Conservation (phyloP, 2,797 vertebrate genomes). For the Clamator glandarius region DNA sequence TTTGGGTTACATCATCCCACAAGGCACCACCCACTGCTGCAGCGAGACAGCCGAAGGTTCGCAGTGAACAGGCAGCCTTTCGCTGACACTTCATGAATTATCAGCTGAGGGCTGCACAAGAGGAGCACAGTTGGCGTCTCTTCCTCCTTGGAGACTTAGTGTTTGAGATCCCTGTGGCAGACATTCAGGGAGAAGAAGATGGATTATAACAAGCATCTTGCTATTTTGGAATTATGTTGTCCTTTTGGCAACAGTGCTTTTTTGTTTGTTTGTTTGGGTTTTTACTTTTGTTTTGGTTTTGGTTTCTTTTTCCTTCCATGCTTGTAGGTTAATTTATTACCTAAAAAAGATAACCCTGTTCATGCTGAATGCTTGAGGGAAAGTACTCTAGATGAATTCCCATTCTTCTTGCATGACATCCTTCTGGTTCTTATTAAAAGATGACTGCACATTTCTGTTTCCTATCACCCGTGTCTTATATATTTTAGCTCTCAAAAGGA, state of each 20-base stretch:
- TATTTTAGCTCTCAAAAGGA: background rate
- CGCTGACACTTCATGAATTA: constrained; percentile 61
- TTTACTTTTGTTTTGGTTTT: background rate
- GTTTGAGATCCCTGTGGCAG: background rate
- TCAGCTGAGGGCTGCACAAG: background rate
- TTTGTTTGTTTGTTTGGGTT: background rate
- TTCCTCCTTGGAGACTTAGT: background rate
- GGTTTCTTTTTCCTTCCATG: background rate
- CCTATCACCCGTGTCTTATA: constrained; percentile 10
- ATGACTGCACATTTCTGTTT: constrained; percentile 26
- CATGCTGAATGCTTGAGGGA: background rate
- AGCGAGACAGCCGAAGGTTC: background rate
- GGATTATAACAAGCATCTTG: background rate
- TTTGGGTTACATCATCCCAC: constrained; percentile 50
- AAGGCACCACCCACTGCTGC: constrained; percentile 36
- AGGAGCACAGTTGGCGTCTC: constrained; percentile 37
- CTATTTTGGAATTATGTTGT: background rate
- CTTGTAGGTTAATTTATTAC: background rate
- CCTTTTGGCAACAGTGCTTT: background rate
- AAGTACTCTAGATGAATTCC: constrained; percentile 22
- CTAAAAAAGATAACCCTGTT: background rate
- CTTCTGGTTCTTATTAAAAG: constrained; percentile 32
- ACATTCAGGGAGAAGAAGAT: constrained; percentile 28
- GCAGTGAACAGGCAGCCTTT: accelerated
- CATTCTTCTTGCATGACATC: background rate